Base-by-base conservation (phyloP, 2,797 vertebrate genomes). In the Parambassis ranga region DNA sequence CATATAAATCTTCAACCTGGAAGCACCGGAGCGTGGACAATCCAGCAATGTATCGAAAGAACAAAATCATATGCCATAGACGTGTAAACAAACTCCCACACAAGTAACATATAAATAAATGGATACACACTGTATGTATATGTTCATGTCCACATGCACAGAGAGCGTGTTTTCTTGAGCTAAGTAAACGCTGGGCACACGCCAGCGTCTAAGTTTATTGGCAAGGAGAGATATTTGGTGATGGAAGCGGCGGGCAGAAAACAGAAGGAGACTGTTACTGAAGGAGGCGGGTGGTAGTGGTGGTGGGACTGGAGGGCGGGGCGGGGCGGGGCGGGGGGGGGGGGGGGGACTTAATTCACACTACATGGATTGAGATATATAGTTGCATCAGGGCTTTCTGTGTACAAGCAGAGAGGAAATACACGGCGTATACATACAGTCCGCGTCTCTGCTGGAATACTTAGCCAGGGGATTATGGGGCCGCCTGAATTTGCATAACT, bases 401-500 rank as follows among this genome's bases (percentile, higher is more conserved):
- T 63, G 71, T 55, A 72, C 68, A 41, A 32, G 62, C 51, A 35
- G 55, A 57, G 46, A 71, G 52, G 61, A 57, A 67, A 72, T 47
- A 49, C 22, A 1, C 26, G 3, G 42, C 26, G 22, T 37, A 71
- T 57, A 27, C 83, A 88, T 79, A 84, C 47, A 62, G 74, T 75
- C 81, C 78, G 64, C 76, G 66, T 80, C 77, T 75, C 77, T 18
- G 61, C 72, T 77, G 82, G 73, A 82, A 83, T 68, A 79, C 79
- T 77, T 79, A 81, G 74, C 79, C 77, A 26, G 65, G 81, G 84
- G 84, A 89, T 90, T 87, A 82, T 13, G 73, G 49, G 73, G 74
- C 79, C 51, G 65, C 61, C 77, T 10, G 11, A 43, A 91, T 92
- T 90, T 90, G 84, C 88, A 90, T 91, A 91, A 90, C 86, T 87